Conservation (phyloP, 2,797 vertebrate genomes). For the Chaenodraco wilsoni region DNA sequence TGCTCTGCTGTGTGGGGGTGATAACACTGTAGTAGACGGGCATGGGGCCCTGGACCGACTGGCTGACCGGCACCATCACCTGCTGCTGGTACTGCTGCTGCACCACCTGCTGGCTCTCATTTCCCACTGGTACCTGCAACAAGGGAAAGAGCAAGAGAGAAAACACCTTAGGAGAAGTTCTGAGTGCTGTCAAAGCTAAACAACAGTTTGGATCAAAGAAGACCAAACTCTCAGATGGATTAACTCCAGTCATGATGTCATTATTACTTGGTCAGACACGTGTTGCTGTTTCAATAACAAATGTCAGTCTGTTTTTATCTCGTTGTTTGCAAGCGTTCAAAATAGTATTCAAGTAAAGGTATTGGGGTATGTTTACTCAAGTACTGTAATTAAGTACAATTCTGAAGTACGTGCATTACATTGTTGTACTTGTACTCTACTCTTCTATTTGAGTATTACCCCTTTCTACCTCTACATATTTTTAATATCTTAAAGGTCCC, state of each 20-base stretch:
- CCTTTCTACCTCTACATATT: too few species aligned
- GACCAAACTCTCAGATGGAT: background rate
- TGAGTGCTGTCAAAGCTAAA: background rate
- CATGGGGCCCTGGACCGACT: slow-evolving; percentile 94
- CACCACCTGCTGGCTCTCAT: slow-evolving; percentile 92
- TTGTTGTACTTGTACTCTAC: too few species aligned
- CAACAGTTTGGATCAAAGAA: background rate
- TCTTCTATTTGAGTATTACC: too few species aligned
- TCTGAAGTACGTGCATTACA: too few species aligned
- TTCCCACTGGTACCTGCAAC: slow-evolving; percentile 91
- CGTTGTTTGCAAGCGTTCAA: background rate
- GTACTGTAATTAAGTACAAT: too few species aligned
- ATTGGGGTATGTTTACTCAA: too few species aligned
- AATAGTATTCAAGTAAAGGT: background rate
- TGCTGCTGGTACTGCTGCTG: slow-evolving; percentile 97
- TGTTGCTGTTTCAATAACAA: background rate
- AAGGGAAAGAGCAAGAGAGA: background rate
- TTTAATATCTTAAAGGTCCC: too few species aligned
- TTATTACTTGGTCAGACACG: background rate
- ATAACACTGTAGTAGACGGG: slow-evolving; percentile 98
- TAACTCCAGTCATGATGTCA: background rate
- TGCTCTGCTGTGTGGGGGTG: slow-evolving; percentile 94
- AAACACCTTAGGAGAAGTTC: background rate
- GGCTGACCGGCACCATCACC: slow-evolving; percentile 94
- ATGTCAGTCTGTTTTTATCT: background rate